These are phyloP conservation scores for Syngnathus floridae DNA, from an alignment of 2,113 vertebrate species.

Conservation along the genomic window DNA sequence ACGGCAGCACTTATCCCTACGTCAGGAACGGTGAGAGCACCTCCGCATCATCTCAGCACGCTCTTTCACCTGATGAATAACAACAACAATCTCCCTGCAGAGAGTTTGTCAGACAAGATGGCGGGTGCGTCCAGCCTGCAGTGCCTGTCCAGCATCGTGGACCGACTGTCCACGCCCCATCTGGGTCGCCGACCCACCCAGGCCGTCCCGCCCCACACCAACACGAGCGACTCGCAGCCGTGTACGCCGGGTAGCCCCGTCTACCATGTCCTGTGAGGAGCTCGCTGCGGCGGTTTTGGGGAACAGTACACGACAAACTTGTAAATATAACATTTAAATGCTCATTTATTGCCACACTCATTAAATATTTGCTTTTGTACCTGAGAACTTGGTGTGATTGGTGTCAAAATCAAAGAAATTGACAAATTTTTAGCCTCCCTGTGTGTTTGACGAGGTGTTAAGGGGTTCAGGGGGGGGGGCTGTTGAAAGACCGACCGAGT, in stretches of 20 bases:
- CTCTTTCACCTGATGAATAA: neutral
- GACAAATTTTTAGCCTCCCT: neutral
- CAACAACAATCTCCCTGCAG: slow-evolving; percentile 44
- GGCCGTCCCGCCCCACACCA: slow-evolving; percentile 71
- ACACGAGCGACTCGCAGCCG: slow-evolving; percentile 76
- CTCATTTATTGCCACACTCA: slow-evolving; percentile 49
- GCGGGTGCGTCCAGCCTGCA: slow-evolving; percentile 82
- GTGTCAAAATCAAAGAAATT: neutral
- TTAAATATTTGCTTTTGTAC: slow-evolving; percentile 43
- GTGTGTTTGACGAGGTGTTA: neutral
- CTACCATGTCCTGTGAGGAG: slow-evolving; percentile 87
- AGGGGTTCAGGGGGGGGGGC: neutral
- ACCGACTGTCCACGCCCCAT: slow-evolving; percentile 80
- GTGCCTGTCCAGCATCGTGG: slow-evolving; percentile 95
- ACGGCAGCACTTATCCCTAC: slow-evolving; percentile 74
- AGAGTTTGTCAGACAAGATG: slow-evolving; percentile 60
- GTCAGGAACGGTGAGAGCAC: slow-evolving; percentile 76
- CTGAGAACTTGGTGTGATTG: neutral
- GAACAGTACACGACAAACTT: slow-evolving; percentile 67
- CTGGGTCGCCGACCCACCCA: slow-evolving; percentile 61
- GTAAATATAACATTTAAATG: slow-evolving; percentile 72
- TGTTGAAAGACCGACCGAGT: neutral
- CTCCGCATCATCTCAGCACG: neutral
- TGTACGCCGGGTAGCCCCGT: slow-evolving; percentile 77
- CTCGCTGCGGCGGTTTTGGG: slow-evolving; percentile 26